Evolutionary conservation across 2,797 vertebrate species (phyloP).

Genomic region (Selene dorsalis): DNA sequence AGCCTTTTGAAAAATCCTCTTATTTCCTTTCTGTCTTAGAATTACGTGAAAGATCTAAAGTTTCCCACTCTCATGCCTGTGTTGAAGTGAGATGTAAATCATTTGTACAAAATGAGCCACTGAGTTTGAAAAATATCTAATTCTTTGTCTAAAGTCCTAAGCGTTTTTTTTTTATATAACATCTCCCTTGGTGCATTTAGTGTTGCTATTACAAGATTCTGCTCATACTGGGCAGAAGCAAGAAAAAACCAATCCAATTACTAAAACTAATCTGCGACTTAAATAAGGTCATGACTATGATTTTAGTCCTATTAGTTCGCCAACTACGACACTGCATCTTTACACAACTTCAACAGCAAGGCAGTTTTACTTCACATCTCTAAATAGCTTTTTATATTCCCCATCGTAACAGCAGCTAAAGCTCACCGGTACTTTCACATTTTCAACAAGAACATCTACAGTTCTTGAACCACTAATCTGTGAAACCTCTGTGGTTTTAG

Average conservation of each 20-base stretch:
- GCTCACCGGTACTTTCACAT: background rate
- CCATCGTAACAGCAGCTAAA: background rate
- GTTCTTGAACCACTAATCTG: too few species aligned
- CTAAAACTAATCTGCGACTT: too few species aligned
- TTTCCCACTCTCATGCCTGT: background rate
- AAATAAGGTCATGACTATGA: too few species aligned
- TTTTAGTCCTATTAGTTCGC: too few species aligned
- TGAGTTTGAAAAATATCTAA: background rate
- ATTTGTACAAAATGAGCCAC: background rate
- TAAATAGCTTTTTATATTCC: background rate
- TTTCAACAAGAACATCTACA: background rate
- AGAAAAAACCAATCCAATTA: background rate
- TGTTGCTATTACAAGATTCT: background rate
- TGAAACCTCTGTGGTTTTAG: too few species aligned
- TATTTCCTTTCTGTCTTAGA: background rate
- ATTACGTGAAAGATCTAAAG: background rate
- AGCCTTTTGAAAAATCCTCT: conserved; percentile 33
- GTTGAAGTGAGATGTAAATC: background rate
- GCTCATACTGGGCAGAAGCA: background rate
- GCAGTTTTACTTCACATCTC: background rate
- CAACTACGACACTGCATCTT: too few species aligned
- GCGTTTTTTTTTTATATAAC: too few species aligned
- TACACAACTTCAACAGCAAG: too few species aligned
- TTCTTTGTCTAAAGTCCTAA: background rate
- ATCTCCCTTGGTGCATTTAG: background rate